Base-by-base conservation (phyloP, 2,797 vertebrate species). In the Loriculus beryllinus region DNA sequence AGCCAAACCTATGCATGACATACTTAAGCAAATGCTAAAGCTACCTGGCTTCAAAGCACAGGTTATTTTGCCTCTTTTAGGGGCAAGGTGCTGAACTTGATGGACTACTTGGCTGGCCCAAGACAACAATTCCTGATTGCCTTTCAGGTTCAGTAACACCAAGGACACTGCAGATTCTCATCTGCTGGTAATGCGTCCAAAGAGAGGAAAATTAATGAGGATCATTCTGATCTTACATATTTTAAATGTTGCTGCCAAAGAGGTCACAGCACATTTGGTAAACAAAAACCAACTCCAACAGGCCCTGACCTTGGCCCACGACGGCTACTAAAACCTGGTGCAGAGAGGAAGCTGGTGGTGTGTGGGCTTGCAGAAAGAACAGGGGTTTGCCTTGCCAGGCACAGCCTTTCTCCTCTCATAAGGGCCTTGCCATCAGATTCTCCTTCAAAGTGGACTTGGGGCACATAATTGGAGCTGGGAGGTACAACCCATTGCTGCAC, bases 11-110 rank as follows among this genome's bases (percentile, higher is more conserved):
- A 12, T 8, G 16, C 1, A 1, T 31, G 69, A 69, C 17, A 21
- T 75, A 33, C 64, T 33, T 77, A 57, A 0, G 4, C 21, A 87
- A 70, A 85, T 40, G 65, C n/a, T 82, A 57, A 76, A 77, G 28
- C 64, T 74, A 37, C 40, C 43, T 67, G n/a, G n/a, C 71, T 91
- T 91, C 68, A 91, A 82, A 92, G 88, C 56, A 64, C 28, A 31
- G 57, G 39, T 77, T 89, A 87, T 60, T 81, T 52, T 54, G 14
- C 54, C 39, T 81, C 31, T 83, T 65, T 71, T 45, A 85, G 47
- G 28, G 69, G 28, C 49, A 82, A 70, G 71, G 45, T 71, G 57
- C 52, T 94, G 71, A 77, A 78, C 65, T 62, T 49, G 48, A 63
- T 65, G 20, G 42, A 71, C 79, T 71, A 17, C 60, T 60, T 72